phyloP scores from a whole-genome alignment of 2,888 invertebrate species.

The Eremobia ochroleuca region DNA sequence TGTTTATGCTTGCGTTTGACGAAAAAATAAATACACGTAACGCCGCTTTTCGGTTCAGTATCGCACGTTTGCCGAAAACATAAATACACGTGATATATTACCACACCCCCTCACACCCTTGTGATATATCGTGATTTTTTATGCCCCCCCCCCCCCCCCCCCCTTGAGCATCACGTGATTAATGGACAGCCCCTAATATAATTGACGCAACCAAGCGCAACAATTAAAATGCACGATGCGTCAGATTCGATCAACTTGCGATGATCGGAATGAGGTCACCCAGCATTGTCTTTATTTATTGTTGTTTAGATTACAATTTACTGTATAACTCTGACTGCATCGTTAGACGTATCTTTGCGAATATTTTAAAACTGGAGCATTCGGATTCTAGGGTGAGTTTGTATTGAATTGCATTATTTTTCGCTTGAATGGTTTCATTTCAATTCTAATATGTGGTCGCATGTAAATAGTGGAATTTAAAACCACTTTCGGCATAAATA shows the following conservation, averaged over 20 bases:
- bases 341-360: background rate
- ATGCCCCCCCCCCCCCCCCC: too few relatives aligned
- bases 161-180: too few relatives aligned
- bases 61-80: too few relatives aligned
- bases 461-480: background rate
- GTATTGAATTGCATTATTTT: slow-evolving; percentile 21
- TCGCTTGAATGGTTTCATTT: slow-evolving; percentile 13
- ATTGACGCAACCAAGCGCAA: slow-evolving; percentile 71
- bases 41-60: too few relatives aligned
- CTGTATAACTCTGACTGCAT: slow-evolving; percentile 15
- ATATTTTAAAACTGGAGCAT: slow-evolving; percentile 23
- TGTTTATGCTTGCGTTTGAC: too few relatives aligned
- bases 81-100: too few relatives aligned
- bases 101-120: too few relatives aligned
- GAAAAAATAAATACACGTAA: too few relatives aligned
- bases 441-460: background rate
- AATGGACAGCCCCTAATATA: too few relatives aligned
- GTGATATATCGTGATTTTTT: too few relatives aligned
- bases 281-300: slow-evolving; percentile 78
- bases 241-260: slow-evolving; percentile 75
- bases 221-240: slow-evolving; percentile 79
- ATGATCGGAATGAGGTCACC: slow-evolving; percentile 80
- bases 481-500: background rate
- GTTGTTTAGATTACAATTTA: slow-evolving; percentile 75
- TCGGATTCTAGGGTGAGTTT: slow-evolving; percentile 6